Percentiles rank a stretch among this genome's conserved stretches.
phyloP scores from a whole-genome alignment of 2,113 vertebrate genomes.

The Columba livia region DNA sequence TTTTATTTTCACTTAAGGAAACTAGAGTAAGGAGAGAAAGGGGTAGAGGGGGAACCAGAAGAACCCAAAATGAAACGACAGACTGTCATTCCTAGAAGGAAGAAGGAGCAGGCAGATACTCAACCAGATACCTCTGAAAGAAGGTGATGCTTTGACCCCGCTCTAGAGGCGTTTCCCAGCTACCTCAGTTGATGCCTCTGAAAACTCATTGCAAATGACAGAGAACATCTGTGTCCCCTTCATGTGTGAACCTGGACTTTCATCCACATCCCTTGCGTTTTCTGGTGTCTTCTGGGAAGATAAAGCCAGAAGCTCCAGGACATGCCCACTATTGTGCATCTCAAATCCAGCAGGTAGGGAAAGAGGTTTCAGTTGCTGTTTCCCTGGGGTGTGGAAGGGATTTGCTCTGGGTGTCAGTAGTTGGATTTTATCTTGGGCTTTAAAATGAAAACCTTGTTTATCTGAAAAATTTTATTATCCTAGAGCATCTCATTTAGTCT shows the following conservation, averaged over 20 bases:
- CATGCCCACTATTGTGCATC: neutral
- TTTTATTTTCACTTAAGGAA: neutral
- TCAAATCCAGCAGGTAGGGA: neutral
- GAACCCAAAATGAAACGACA: neutral
- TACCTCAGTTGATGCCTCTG: neutral
- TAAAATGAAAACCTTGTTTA: neutral
- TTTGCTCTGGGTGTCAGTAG: neutral
- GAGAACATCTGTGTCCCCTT: neutral
- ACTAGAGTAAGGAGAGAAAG: neutral
- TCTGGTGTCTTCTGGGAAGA: neutral
- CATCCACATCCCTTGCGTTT: neutral
- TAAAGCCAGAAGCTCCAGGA: neutral
- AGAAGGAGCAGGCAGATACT: neutral
- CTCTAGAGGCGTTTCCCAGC: neutral
- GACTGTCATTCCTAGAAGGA: neutral
- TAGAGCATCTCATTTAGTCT: neutral
- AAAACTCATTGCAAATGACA: neutral
- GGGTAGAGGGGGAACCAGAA: neutral
- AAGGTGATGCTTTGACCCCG: neutral
- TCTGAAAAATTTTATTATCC: neutral
- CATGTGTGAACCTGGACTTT: neutral
- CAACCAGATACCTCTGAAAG: neutral
- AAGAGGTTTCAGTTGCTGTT: neutral
- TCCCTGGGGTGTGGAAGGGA: neutral
- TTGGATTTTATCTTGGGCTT: neutral